These are phyloP conservation scores for Epinotia bilunana DNA, from an alignment of 2,888 invertebrate species.

Conservation along the genomic window DNA sequence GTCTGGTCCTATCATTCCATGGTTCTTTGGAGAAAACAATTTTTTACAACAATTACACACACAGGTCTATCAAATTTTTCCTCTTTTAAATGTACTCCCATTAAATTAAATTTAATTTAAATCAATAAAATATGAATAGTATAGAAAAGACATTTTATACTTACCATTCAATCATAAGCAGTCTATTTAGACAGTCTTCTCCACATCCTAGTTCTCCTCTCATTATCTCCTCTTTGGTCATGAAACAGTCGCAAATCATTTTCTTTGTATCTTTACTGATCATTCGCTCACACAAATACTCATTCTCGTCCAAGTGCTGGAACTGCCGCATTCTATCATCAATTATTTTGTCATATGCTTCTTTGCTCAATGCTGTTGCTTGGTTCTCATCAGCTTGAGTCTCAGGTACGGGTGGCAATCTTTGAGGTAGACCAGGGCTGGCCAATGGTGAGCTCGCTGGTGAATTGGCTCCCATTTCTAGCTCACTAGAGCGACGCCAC, in stretches of 20 bases:
- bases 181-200: slow-evolving; percentile 97
- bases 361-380: slow-evolving; percentile 64
- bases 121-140: background rate
- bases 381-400: slow-evolving; percentile 59
- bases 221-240: slow-evolving; percentile 94
- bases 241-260: slow-evolving; percentile 98
- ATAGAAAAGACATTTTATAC: slow-evolving; percentile 27
- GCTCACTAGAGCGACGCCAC: slow-evolving; percentile 90
- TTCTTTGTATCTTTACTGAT: slow-evolving; percentile 95
- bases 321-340: slow-evolving; percentile 88
- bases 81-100: too few relatives aligned
- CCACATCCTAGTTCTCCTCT: slow-evolving; percentile 95
- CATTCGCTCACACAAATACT: slow-evolving; percentile 92
- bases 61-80: too few relatives aligned
- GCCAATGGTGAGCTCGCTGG: slow-evolving; percentile 73
- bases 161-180: slow-evolving; percentile 99
- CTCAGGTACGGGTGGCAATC: slow-evolving; percentile 62
- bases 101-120: too few relatives aligned
- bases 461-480: slow-evolving; percentile 86
- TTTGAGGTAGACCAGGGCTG: slow-evolving; percentile 70
- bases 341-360: slow-evolving; percentile 79
- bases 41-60: too few relatives aligned
- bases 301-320: slow-evolving; percentile 92
- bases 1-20: too few relatives aligned
- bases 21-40: background rate